These are phyloP conservation scores for Drosophila burlai DNA, from an alignment of 1,140 invertebrate genomes.

Conservation along the genomic window DNA sequence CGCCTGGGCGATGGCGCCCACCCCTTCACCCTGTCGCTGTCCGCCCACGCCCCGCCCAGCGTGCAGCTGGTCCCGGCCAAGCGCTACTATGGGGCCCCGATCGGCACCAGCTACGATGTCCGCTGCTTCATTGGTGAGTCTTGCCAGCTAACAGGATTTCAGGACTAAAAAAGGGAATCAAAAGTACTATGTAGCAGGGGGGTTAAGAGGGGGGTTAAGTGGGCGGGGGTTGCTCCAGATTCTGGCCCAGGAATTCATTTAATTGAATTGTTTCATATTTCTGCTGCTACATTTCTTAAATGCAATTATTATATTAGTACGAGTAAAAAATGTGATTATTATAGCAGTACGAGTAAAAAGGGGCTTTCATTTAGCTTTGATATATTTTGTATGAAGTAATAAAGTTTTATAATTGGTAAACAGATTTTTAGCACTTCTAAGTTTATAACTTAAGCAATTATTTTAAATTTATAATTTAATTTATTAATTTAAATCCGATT, in stretches of 20 bases:
- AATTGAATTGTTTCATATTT: background rate
- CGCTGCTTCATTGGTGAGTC: constrained; percentile 85
- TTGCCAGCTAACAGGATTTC: too few relatives aligned
- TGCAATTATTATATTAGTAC: background rate
- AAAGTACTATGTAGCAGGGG: background rate
- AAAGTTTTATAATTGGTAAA: background rate
- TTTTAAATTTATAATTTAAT: background rate
- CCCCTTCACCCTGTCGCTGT: constrained; percentile 92
- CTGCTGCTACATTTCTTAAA: background rate
- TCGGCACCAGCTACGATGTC: constrained; percentile 94
- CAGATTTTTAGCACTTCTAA: background rate
- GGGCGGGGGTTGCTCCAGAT: background rate
- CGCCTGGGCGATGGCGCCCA: constrained; percentile 92
- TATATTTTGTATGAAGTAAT: background rate
- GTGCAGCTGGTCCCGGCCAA: constrained; percentile 95
- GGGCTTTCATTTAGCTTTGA: background rate
- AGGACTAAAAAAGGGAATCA: background rate
- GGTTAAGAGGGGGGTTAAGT: background rate
- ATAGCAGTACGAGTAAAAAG: too few relatives aligned
- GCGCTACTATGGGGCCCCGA: constrained; percentile 95
- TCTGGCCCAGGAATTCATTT: background rate
- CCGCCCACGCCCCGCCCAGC: constrained; percentile 93
- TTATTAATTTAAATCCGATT: too few relatives aligned
- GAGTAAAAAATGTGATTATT: too few relatives aligned
- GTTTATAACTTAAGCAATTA: background rate